These are phyloP conservation scores for Orchesellides sinensis DNA, from an alignment of 2,888 invertebrate species.

Conservation along the genomic window DNA sequence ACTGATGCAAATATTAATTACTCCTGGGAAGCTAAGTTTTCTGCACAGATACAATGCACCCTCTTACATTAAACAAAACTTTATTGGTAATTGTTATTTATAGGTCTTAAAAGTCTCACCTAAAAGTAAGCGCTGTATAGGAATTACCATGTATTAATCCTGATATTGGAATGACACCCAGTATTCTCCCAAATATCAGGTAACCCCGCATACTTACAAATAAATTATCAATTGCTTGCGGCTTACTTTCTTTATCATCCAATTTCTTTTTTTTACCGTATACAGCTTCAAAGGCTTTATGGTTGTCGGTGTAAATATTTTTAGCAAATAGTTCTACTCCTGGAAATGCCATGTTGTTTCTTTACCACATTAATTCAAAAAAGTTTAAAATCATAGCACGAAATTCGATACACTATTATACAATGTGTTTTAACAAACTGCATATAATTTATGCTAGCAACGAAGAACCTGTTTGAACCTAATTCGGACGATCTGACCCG, in stretches of 20 bases:
- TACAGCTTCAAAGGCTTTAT: conserved; percentile 24
- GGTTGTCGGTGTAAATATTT: conserved; percentile 26
- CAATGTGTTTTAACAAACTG: too few relatives aligned
- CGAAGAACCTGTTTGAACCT: too few relatives aligned
- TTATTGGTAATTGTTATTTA: not conserved
- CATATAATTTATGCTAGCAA: too few relatives aligned
- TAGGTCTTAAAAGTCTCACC: conserved; percentile 1
- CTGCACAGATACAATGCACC: conserved; percentile 6
- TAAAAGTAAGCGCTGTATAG: not conserved
- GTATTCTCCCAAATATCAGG: conserved; percentile 46
- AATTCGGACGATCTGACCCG: too few relatives aligned
- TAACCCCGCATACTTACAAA: conserved; percentile 40
- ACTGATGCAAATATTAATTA: not conserved
- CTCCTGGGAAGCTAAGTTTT: not conserved
- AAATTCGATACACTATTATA: too few relatives aligned
- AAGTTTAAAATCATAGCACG: too few relatives aligned
- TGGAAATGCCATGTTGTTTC: not conserved
- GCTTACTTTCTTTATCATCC: not conserved
- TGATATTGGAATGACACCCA: conserved; percentile 46
- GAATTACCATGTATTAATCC: too few relatives aligned
- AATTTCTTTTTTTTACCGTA: conserved; percentile 36
- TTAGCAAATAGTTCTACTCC: conserved; percentile 22
- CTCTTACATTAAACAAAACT: not conserved
- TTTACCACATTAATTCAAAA: not conserved
- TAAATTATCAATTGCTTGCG: conserved; percentile 13